phyloP scores from a whole-genome alignment of 2,797 vertebrate genomes.

The Myripristis murdjan region DNA sequence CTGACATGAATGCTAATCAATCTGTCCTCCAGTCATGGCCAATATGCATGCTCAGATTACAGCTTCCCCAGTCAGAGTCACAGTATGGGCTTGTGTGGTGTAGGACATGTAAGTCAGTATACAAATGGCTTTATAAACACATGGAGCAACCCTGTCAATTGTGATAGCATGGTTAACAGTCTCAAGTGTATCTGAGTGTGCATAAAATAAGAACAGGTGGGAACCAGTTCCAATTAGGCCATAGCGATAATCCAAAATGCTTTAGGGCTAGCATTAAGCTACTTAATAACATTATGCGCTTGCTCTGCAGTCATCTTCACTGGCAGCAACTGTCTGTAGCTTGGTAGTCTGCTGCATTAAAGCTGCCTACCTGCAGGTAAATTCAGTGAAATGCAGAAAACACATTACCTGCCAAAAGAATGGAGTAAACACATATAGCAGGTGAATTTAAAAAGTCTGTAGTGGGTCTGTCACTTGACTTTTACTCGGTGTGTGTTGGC shows the following conservation, averaged over 20 bases:
- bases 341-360: conserved; percentile 42
- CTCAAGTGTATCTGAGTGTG: conserved; percentile 20
- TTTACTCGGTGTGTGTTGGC: too few species aligned
- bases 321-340: conserved; percentile 47
- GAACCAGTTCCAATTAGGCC: conserved; percentile 61
- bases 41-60: conserved; percentile 47
- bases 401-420: conserved; percentile 20
- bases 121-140: conserved; percentile 54
- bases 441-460: conserved; percentile 13
- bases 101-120: conserved; percentile 47
- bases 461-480: conserved; percentile 23
- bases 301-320: conserved; percentile 58
- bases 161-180: conserved; percentile 51
- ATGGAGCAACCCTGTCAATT: conserved; percentile 41
- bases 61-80: conserved; percentile 32
- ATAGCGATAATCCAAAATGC: conserved; percentile 58
- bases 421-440: conserved; percentile 15
- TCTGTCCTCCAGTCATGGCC: conserved; percentile 43
- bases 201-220: conserved; percentile 69
- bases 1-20: conserved; percentile 50
- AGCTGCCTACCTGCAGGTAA: conserved; percentile 40
- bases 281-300: conserved; percentile 67
- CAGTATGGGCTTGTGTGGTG: conserved; percentile 31
- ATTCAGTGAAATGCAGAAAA: conserved; percentile 25
- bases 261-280: conserved; percentile 61